These are phyloP conservation scores for Pelagia noctiluca DNA, from an alignment of 30 jellyfish, hydroid and myxozoan genomes.

Conservation along the genomic window DNA sequence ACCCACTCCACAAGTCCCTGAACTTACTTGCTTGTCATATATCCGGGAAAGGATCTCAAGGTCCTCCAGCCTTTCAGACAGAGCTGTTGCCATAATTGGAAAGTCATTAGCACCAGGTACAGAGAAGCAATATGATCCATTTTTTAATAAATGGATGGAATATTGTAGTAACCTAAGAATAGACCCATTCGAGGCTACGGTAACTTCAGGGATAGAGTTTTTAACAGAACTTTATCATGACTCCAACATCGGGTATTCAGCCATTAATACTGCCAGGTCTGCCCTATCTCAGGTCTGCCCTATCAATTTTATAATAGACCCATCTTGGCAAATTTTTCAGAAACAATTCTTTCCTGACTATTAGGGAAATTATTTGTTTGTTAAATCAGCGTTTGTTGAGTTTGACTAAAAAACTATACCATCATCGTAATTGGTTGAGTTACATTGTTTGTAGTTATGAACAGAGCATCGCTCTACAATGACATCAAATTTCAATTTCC, in stretches of 20 bases:
- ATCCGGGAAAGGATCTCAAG: background rate
- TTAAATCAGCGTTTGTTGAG: background rate
- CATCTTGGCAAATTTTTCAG: constrained; percentile 11
- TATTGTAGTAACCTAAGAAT: background rate
- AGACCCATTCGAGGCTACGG: constrained; percentile 1
- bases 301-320: too few species aligned
- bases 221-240: constrained; percentile 24
- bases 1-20: background rate
- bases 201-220: constrained; percentile 1
- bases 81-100: constrained; percentile 9
- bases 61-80: background rate
- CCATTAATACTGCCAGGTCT: constrained; percentile 21
- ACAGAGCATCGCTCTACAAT: too few species aligned
- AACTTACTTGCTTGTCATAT: background rate
- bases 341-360: constrained; percentile 18
- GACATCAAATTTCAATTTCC: too few species aligned
- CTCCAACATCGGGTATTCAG: constrained; percentile 10
- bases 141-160: constrained; percentile 10
- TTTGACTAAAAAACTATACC: too few species aligned
- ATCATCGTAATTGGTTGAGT: too few species aligned
- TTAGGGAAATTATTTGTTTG: background rate
- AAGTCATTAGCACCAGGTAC: constrained; percentile 24
- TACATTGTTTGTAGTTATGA: too few species aligned
- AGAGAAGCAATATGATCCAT: background rate
- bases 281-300: too few species aligned